Conservation (phyloP, 1,140 invertebrate species). For the Leptinotarsa texana region DNA sequence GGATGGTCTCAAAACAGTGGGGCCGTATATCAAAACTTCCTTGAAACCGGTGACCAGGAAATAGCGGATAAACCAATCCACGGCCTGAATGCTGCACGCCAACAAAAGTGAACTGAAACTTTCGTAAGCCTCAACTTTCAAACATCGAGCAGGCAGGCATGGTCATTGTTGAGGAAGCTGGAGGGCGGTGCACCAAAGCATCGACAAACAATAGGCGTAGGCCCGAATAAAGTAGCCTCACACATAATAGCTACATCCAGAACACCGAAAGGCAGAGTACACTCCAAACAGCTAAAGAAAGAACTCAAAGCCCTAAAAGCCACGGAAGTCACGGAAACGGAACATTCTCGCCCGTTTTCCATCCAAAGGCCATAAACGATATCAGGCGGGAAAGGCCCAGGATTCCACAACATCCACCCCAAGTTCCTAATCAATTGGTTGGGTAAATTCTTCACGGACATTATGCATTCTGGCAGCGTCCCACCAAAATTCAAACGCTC, state of each 20-base stretch:
- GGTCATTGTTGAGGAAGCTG: constrained; percentile 31
- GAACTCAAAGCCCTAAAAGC: not conserved
- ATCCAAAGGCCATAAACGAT: not conserved
- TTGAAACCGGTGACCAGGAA: constrained; percentile 27
- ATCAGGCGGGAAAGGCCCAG: not conserved
- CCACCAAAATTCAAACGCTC: no score
- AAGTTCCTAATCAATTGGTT: not conserved
- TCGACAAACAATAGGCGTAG: not conserved
- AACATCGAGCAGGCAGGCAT: constrained; percentile 32
- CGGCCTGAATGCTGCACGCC: no score
- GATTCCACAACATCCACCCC: not conserved
- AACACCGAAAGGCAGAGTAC: not conserved
- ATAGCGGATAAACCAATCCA: constrained; percentile 15
- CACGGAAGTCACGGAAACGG: not conserved
- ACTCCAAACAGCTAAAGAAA: not conserved
- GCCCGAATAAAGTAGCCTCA: not conserved
- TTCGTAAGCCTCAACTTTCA: not conserved
- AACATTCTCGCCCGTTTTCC: not conserved
- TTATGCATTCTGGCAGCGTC: no score
- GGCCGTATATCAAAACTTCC: constrained; percentile 24
- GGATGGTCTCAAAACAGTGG: constrained; percentile 29
- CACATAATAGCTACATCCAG: not conserved
- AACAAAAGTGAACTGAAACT: no score
- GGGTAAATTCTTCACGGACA: no score
- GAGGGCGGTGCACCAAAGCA: not conserved